Conservation (phyloP, 1,140 invertebrate species). For the Megalopta genalis region DNA sequence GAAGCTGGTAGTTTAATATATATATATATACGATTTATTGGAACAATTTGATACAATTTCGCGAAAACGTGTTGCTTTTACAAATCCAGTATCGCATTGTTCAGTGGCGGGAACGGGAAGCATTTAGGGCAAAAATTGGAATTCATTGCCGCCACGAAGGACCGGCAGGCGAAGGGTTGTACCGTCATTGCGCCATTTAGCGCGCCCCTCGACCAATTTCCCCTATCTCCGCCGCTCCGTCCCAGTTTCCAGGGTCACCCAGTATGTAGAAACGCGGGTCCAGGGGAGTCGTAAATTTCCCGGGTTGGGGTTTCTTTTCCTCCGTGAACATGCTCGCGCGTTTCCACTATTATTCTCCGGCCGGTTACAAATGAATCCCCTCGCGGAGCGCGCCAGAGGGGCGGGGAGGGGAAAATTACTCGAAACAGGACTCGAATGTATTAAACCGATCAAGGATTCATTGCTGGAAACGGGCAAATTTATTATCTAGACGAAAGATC, state of each 20-base stretch:
- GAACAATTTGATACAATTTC: too few species aligned
- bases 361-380: slow-evolving; percentile 20
- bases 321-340: background rate
- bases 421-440: slow-evolving; percentile 1
- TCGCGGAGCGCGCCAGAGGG: background rate
- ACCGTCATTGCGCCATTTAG: slow-evolving; percentile 7
- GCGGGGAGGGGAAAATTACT: background rate
- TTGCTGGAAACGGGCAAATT: background rate
- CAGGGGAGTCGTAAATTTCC: slow-evolving; percentile 18
- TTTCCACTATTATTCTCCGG: slow-evolving; percentile 17
- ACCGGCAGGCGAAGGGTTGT: background rate
- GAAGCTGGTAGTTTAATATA: too few species aligned
- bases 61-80: too few species aligned
- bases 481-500: background rate
- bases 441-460: slow-evolving; percentile 1
- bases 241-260: background rate
- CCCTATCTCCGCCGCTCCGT: slow-evolving; percentile 1
- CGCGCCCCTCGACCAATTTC: slow-evolving; percentile 5
- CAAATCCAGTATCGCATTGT: too few species aligned
- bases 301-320: background rate
- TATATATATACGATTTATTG: too few species aligned
- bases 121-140: background rate
- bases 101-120: too few species aligned
- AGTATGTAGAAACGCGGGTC: background rate
- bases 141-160: background rate